Evolutionary conservation across 2,797 vertebrate species (phyloP), one percentile per base, ranked within the genome.

Genomic region (Nasua narica): DNA sequence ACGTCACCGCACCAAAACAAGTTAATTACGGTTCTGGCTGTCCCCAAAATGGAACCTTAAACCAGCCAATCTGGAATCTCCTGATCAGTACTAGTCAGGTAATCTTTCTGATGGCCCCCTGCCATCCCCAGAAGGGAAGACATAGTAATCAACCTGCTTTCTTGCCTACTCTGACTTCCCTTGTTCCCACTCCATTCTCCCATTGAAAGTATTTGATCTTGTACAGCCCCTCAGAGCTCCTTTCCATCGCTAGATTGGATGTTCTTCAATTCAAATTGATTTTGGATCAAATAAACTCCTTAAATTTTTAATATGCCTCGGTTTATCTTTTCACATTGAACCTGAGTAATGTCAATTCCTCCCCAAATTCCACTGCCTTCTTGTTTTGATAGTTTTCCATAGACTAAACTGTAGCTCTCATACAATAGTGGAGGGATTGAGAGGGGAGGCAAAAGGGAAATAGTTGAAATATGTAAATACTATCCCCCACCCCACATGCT

Each of bases 1-100:
- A 50, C 0, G 1, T 77, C 19, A 77, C 46, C 74, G 23, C 48
- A 77, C 48, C 0, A 0, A 77, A 48, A 76, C 27, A 77, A 35
- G 18, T 77, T 50, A 77, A 8, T n/a, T 52, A 76, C 15, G 29
- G 43, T 27, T 10, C 29, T 48, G 29, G 72, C 4, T 76, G 43
- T 76, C 72, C 72, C 43, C 15, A 32, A 11, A 76, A 76, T 16
- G 72, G 72, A 76, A 48, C 16, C 15, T 48, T 18, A 48, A 76
- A 19, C 72, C 27, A 11, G 43, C 43, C 72, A 74, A 2, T 11
- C 40, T 5, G 72, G 27, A 76, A 32, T 32, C 43, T 76, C 27
- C 15, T 32, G 72, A 43, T 32, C 9, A 32, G 72, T 27, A 76
- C 43, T 18, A 29, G 72, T 48, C 43, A 48, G 27, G 15, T 72